These are phyloP conservation scores for Bombus cullumanus DNA, from an alignment of 1,140 invertebrate genomes.

Conservation along the genomic window DNA sequence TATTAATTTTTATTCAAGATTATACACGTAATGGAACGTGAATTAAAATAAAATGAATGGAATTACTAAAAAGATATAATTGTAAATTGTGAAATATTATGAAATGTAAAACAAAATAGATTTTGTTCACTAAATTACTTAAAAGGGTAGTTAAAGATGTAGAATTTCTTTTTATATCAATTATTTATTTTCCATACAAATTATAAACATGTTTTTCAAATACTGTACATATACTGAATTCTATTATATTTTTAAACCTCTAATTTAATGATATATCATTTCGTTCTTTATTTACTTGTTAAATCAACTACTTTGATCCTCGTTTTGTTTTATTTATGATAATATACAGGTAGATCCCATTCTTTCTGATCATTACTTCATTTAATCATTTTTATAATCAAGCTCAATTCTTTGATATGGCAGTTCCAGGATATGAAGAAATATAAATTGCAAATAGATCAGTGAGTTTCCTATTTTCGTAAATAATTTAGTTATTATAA, in stretches of 20 bases:
- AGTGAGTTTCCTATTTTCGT: constrained; percentile 21
- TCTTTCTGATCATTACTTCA: constrained; percentile 70
- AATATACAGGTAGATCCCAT: constrained; percentile 82
- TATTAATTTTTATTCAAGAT: too few relatives aligned
- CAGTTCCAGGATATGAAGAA: constrained; percentile 85
- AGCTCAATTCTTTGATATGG: constrained; percentile 85
- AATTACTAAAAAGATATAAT: neutral
- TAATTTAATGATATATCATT: constrained; percentile 84
- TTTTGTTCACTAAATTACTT: neutral
- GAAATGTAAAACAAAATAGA: neutral
- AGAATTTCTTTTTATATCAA: constrained; percentile 81
- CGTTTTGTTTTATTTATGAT: constrained; percentile 81
- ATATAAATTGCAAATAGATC: constrained; percentile 70
- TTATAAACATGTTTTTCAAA: constrained; percentile 88
- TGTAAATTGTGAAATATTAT: neutral
- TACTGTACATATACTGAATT: constrained; percentile 87
- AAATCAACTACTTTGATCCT: constrained; percentile 82
- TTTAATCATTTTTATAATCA: constrained; percentile 78
- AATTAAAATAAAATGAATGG: neutral
- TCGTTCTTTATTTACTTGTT: constrained; percentile 82
- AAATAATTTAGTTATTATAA: constrained; percentile 19
- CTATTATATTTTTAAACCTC: constrained; percentile 84
- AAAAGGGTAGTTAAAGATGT: neutral
- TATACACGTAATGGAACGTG: too few relatives aligned
- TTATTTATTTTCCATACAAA: constrained; percentile 87